Evolutionary conservation across 2,888 invertebrate species (phyloP), one percentile per base, ranked within the genome.

Genomic region (Steinernema hermaphroditum): DNA sequence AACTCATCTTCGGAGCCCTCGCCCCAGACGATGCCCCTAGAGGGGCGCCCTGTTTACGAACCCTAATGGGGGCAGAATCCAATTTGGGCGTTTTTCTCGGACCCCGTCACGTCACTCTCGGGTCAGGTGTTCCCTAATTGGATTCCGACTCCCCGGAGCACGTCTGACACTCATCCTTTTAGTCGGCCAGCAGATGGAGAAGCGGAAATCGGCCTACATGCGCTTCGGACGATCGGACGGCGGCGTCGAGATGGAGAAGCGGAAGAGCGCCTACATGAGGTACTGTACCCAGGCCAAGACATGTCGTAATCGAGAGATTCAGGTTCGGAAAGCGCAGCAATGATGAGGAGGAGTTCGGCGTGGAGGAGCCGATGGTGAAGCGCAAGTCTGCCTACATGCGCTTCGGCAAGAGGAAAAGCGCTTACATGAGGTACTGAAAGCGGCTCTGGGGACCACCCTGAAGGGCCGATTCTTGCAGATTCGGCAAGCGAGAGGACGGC

Each of bases 171-270:
- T 37, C 37, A 37, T 37, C 37, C 8, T 62, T 62, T 62, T 32
- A 62, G 62, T 62, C 16, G 34, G 62, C 14, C 62, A 62, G 62
- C 62, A 80, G 50, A 80, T 82, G 76, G 78, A 78, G 43, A 82
- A 82, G 72, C 74, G 82, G 27, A 82, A 82, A 72, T 78, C 78
- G 43, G 82, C 82, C 0, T 82, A 82, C 74, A 82, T 82, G 82
- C 74, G 82, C 71, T 82, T 81, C 76, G 82, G 82, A 41, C 78
- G 82, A 50, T 79, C 79, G 0, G 81, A 70, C 50, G 71, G 37
- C 32, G 71, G 44, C 24, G 34, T 72, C 24, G 71, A 74, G 29
- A 78, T 78, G 79, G 79, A 81, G 71, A 81, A 81, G 74, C 70
- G 81, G 49, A 81, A 81, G 73, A 76, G 76, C 37, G 79, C 79